phyloP scores from a whole-genome alignment of 2,888 invertebrate species.

The Ypsolopha scabrella region DNA sequence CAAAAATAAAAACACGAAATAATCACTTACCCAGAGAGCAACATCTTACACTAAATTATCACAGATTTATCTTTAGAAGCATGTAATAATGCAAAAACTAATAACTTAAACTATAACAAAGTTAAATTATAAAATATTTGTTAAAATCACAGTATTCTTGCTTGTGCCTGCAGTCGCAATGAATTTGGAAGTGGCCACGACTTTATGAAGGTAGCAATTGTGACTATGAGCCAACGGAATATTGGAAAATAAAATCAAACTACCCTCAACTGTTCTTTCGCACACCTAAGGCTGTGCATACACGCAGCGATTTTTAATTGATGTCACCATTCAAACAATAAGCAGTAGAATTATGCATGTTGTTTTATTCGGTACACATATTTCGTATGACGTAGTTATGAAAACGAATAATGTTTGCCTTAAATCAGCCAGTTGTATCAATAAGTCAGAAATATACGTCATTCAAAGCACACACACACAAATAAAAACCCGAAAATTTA shows the following conservation, averaged over 20 bases:
- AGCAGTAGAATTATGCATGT: no score
- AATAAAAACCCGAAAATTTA: not conserved
- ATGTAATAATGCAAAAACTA: slow-evolving; percentile 10
- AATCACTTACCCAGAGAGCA: slow-evolving; percentile 43
- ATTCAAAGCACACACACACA: not conserved
- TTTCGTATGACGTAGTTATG: no score
- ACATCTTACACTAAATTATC: slow-evolving; percentile 26
- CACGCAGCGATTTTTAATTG: not conserved
- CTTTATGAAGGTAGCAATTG: not conserved
- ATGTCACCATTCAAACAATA: no score
- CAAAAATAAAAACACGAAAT: slow-evolving; percentile 5
- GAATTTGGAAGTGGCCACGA: slow-evolving; percentile 12
- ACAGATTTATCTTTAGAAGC: slow-evolving; percentile 4
- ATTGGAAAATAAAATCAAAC: not conserved
- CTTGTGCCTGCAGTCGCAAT: slow-evolving; percentile 46
- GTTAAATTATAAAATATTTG: slow-evolving; percentile 16
- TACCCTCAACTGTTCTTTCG: not conserved
- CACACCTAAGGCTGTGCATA: not conserved
- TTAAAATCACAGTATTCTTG: slow-evolving; percentile 26
- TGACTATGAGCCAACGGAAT: slow-evolving; percentile 2
- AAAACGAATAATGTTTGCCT: no score
- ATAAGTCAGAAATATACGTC: no score
- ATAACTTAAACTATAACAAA: slow-evolving; percentile 13
- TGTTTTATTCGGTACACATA: no score
- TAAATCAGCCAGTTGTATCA: no score